Evolutionary conservation across 2,888 invertebrate genomes (phyloP).

Genomic region (Cosmia trapezina): DNA sequence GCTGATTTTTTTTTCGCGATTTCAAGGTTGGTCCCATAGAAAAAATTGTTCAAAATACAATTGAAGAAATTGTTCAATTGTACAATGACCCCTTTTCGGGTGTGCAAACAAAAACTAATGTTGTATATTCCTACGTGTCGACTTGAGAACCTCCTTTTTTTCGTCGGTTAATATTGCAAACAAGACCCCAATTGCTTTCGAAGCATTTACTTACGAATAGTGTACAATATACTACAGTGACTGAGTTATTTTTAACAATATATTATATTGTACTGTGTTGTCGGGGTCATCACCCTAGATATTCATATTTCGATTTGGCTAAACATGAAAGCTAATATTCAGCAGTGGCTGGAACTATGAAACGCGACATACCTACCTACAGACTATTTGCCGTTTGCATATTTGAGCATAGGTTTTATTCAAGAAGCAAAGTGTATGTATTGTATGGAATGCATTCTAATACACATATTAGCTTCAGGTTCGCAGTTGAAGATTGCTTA

Average conservation of each 20-base stretch:
- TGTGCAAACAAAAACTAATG: too few species aligned
- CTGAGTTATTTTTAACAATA: slow-evolving; percentile 56
- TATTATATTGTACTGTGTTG: slow-evolving; percentile 51
- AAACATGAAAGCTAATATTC: slow-evolving; percentile 42
- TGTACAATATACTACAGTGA: slow-evolving; percentile 56
- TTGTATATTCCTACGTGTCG: too few species aligned
- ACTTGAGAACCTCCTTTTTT: too few species aligned
- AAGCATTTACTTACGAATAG: slow-evolving; percentile 52
- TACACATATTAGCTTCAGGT: slow-evolving; percentile 40
- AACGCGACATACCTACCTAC: slow-evolving; percentile 8
- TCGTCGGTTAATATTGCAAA: slow-evolving; percentile 44
- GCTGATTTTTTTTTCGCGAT: too few species aligned
- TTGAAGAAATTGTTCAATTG: too few species aligned
- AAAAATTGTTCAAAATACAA: too few species aligned
- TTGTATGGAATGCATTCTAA: slow-evolving; percentile 48
- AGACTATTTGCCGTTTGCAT: slow-evolving; percentile 15
- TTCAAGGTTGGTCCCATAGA: too few species aligned
- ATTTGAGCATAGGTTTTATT: slow-evolving; percentile 12
- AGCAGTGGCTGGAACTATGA: slow-evolving; percentile 18
- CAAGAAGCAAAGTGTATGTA: slow-evolving; percentile 24
- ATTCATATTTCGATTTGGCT: slow-evolving; percentile 33
- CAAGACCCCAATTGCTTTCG: slow-evolving; percentile 53
- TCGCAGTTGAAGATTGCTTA: slow-evolving; percentile 28
- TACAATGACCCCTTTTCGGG: too few species aligned
- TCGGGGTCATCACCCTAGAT: slow-evolving; percentile 39